Evolutionary conservation across 2,888 invertebrate species (phyloP).

Genomic region (Ophion obscuratus): DNA sequence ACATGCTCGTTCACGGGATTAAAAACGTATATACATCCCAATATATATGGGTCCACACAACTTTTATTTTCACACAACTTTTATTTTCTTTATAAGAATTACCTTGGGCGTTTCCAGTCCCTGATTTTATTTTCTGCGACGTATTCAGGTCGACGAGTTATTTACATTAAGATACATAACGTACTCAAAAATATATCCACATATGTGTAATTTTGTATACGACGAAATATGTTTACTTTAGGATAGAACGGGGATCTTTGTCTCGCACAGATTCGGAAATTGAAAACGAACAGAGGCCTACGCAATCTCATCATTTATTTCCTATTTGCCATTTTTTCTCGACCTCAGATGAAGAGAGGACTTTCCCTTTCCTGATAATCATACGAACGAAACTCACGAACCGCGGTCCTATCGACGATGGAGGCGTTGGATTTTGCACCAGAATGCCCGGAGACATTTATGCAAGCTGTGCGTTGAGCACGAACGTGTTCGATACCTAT

Average conservation of each 20-base stretch:
- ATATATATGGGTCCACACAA: conserved; percentile 32
- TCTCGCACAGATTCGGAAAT: conserved; percentile 10
- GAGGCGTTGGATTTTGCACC: conserved; percentile 57
- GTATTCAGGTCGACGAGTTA: conserved; percentile 64
- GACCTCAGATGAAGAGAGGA: conserved; percentile 18
- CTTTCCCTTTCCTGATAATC: conserved; percentile 47
- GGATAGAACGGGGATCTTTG: conserved; percentile 49
- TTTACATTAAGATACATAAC: conserved; percentile 45
- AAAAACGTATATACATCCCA: background rate
- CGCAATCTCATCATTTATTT: conserved; percentile 35
- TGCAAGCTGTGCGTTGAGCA: background rate
- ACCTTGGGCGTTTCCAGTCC: conserved; percentile 52
- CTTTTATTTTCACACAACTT: conserved; percentile 45
- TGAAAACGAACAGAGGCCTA: conserved; percentile 14
- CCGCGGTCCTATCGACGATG: conserved; percentile 30
- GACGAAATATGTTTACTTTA: conserved; percentile 27
- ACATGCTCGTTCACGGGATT: background rate
- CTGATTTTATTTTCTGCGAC: conserved; percentile 56
- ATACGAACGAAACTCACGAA: conserved; percentile 20
- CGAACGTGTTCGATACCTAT: conserved; percentile 51
- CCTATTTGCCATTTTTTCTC: conserved; percentile 15
- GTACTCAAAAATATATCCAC: background rate
- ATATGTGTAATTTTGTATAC: conserved; percentile 24
- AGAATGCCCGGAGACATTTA: conserved; percentile 62
- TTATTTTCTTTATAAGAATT: conserved; percentile 31